Conservation (phyloP, 2,113 vertebrate species). For the Cacatua alba region DNA sequence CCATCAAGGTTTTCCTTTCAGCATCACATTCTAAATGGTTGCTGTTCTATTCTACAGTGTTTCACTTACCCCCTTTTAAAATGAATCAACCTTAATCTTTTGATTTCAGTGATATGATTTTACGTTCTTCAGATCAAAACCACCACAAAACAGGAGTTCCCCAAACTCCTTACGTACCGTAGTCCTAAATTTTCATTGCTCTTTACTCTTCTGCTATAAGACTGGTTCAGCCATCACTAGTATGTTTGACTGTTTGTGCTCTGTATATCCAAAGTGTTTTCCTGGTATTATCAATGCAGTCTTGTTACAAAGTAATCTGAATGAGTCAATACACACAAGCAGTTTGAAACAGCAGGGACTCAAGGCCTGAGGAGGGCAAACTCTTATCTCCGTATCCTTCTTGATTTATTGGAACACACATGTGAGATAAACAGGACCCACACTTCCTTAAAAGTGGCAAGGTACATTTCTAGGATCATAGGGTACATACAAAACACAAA, state of each 20-base stretch:
- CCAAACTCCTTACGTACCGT: not conserved
- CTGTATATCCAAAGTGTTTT: not conserved
- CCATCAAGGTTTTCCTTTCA: slow-evolving; percentile 37
- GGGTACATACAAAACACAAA: not conserved
- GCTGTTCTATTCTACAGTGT: not conserved
- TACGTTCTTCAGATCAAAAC: not conserved
- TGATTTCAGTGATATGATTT: slow-evolving; percentile 1
- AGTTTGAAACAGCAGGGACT: not conserved
- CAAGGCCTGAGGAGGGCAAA: not conserved
- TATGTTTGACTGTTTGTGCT: not conserved
- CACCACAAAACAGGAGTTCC: not conserved
- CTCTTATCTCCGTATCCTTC: not conserved
- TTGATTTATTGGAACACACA: not conserved
- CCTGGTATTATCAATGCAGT: not conserved
- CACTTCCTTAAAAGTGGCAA: not conserved
- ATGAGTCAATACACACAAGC: not conserved
- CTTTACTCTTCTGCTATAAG: not conserved
- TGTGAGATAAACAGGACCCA: not conserved
- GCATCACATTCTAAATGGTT: not conserved
- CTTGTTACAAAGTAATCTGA: not conserved
- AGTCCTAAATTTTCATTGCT: not conserved
- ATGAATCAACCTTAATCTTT: not conserved
- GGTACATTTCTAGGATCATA: not conserved
- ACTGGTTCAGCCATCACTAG: not conserved
- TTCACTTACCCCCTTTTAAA: not conserved